Evolutionary conservation across 2,113 vertebrate species (phyloP).

Genomic region (Megalops atlanticus): DNA sequence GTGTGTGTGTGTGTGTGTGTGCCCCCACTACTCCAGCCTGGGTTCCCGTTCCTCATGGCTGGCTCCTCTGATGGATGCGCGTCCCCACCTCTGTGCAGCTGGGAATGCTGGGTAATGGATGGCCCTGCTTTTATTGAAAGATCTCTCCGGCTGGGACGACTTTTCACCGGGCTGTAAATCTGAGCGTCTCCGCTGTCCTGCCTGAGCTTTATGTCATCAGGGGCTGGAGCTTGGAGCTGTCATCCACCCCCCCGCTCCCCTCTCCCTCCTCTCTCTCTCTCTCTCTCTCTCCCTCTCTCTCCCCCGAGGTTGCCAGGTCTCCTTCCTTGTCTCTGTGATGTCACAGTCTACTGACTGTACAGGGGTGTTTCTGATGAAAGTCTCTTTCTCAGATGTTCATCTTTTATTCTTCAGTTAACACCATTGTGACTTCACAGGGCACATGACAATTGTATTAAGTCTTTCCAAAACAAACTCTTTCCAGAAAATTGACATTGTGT

Average conservation of each 20-base stretch:
- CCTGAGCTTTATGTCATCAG: slow-evolving; percentile 56
- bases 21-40: background rate
- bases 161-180: slow-evolving; percentile 73
- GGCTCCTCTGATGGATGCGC: slow-evolving; percentile 64
- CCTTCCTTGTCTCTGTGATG: too few species aligned
- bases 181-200: slow-evolving; percentile 57
- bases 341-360: too few species aligned
- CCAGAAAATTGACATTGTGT: too few species aligned
- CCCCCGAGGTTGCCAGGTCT: too few species aligned
- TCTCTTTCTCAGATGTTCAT: background rate
- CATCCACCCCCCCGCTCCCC: too few species aligned
- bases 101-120: slow-evolving; percentile 75
- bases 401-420: background rate
- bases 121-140: slow-evolving; percentile 74
- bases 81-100: slow-evolving; percentile 48
- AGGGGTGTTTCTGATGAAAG: background rate
- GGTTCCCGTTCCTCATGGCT: background rate
- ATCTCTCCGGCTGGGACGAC: slow-evolving; percentile 74
- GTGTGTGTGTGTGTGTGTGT: background rate
- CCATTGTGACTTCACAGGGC: background rate
- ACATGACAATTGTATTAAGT: background rate
- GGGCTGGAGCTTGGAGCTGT: too few species aligned
- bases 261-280: background rate
- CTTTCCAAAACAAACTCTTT: too few species aligned
- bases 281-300: background rate